A percentile compares a stretch with the other conserved stretches of the same genome.
Evolutionary conservation across 1,140 invertebrate species (phyloP).

Genomic region (Trachymyrmex cornetzi): DNA sequence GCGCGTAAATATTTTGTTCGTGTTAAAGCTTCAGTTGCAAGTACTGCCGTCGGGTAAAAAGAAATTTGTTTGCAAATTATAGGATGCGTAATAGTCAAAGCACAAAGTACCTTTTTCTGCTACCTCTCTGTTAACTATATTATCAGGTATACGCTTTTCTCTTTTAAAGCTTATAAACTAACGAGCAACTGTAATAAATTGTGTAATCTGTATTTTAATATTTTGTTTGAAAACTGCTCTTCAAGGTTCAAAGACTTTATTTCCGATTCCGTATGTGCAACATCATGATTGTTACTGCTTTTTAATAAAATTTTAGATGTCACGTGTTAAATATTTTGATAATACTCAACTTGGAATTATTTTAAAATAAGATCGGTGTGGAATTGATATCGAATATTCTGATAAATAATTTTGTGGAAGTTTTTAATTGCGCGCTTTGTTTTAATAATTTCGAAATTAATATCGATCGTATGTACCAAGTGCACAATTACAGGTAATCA

Average conservation of each 20-base stretch:
- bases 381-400: neutral
- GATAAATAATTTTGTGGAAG: neutral
- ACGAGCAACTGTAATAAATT: neutral
- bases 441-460: constrained; percentile 22
- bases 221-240: neutral
- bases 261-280: neutral
- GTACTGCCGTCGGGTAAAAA: neutral
- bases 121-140: constrained; percentile 2
- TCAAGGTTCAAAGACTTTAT: neutral
- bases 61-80: constrained; percentile 24
- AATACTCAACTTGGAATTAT: constrained; percentile 11
- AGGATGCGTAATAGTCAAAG: constrained; percentile 9
- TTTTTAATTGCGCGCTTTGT: neutral
- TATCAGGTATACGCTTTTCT: neutral
- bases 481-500: constrained; percentile 8
- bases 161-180: neutral
- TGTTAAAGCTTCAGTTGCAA: neutral
- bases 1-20: constrained; percentile 13
- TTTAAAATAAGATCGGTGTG: neutral
- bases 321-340: neutral
- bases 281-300: neutral
- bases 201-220: constrained; percentile 11
- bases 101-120: neutral
- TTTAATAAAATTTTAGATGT: neutral
- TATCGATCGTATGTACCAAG: neutral